Percentiles rank a stretch among this genome's conserved stretches.
phyloP scores from a whole-genome alignment of 1,140 invertebrate genomes.

The Drusus annulatus region DNA sequence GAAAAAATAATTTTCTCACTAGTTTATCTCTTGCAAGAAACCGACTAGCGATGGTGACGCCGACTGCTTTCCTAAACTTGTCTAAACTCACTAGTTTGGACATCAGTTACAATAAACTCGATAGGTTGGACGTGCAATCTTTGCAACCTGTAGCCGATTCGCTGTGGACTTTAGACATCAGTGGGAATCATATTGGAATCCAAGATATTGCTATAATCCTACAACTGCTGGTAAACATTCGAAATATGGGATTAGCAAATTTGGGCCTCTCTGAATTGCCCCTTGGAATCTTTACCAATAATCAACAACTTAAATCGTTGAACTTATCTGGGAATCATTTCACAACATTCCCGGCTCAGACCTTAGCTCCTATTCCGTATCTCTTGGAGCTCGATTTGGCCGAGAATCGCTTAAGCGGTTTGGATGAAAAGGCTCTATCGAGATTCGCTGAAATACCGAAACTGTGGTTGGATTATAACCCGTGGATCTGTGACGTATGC shows the following conservation, averaged over 20 bases:
- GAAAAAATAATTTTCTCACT: conserved; percentile 74
- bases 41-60: conserved; percentile 79
- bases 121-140: conserved; percentile 74
- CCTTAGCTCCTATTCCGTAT: conserved; percentile 72
- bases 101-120: conserved; percentile 82
- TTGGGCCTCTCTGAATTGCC: conserved; percentile 71
- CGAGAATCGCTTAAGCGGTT: conserved; percentile 74
- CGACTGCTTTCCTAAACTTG: conserved; percentile 79
- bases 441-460: conserved; percentile 70
- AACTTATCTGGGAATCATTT: conserved; percentile 76
- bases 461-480: conserved; percentile 75
- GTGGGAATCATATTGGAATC: conserved; percentile 75
- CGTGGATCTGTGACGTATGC: conserved; percentile 80
- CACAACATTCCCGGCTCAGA: conserved; percentile 70
- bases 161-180: conserved; percentile 76
- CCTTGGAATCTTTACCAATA: conserved; percentile 69
- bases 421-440: conserved; percentile 73
- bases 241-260: conserved; percentile 73
- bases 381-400: conserved; percentile 76
- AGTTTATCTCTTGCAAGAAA: conserved; percentile 78
- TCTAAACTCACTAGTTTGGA: conserved; percentile 78
- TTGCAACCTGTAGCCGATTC: conserved; percentile 75
- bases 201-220: conserved; percentile 70
- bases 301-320: conserved; percentile 64
- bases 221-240: conserved; percentile 72